Conservation (phyloP, 1,140 invertebrate genomes). For the Condylostylus longicornis region DNA sequence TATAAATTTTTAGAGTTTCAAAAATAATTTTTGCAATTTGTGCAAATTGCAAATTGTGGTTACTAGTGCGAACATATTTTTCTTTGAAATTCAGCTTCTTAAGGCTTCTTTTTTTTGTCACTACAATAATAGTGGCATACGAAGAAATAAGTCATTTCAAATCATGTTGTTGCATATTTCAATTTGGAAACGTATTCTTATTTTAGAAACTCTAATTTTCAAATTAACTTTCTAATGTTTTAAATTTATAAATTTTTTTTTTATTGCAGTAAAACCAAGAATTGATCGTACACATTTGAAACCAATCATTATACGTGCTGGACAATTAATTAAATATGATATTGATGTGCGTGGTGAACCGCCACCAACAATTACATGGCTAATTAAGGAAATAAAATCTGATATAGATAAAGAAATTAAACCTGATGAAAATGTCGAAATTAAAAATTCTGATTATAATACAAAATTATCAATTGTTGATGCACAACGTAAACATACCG, state of each 20-base stretch:
- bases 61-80: too few relatives aligned
- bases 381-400: constrained; percentile 36
- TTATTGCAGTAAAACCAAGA: constrained; percentile 74
- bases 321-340: constrained; percentile 84
- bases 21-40: not conserved
- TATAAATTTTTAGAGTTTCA: not conserved
- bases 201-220: constrained; percentile 1
- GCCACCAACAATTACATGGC: constrained; percentile 83
- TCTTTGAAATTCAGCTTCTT: not conserved
- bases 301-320: constrained; percentile 74
- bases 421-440: constrained; percentile 55
- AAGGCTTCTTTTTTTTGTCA: constrained; percentile 1
- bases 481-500: constrained; percentile 66
- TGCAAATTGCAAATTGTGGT: too few relatives aligned
- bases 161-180: too few relatives aligned
- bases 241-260: constrained; percentile 2
- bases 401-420: constrained; percentile 37
- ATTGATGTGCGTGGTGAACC: constrained; percentile 91
- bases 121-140: too few relatives aligned
- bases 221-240: constrained; percentile 11
- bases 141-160: too few relatives aligned
- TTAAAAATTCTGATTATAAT: constrained; percentile 82
- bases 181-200: not conserved
- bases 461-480: constrained; percentile 82
- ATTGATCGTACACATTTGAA: constrained; percentile 91